Evolutionary conservation across 2,797 vertebrate species (phyloP), one percentile per base, ranked within the genome.

Genomic region (Amazona ochrocephala): DNA sequence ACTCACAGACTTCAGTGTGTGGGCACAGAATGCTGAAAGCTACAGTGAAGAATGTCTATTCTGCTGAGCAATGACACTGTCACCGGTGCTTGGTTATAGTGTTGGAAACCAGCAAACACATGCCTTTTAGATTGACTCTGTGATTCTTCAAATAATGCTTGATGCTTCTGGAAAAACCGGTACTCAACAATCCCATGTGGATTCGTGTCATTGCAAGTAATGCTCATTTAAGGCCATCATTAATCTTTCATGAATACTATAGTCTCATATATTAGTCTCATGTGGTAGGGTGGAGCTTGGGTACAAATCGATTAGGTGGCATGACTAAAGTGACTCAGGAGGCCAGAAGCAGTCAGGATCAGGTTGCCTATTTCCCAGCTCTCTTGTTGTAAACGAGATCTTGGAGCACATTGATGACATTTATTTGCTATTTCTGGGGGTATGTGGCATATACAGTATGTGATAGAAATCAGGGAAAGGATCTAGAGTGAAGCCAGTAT

Each of bases 91-190:
- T 15, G 24, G 27, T 41, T 51, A 13, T 6, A 24, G 37, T 3
- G 2, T 7, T 26, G 45, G 37, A 17, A 44, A 50, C n/a, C 1
- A 7, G 45, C 29, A 80, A 47, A 75, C 5, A 10, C 1, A 0
- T 5, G 29, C 34, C 56, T 54, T 61, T 80, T 48, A 51, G 29
- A 19, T 19, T 76, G 23, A 71, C 19, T 47, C 47, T 34, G 21
- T 26, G 41, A 71, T 61, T 75, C 29, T 29, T 58, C 45, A 50
- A 54, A 56, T 45, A 42, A 45, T n/a, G 39, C 48, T 62, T 68
- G n/a, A 34, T 73, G 41, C 17, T 85, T 68, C 70, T n/a, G 16
- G 56, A 45, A 44, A 44, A 78, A 17, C 32, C 48, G 58, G 21
- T 37, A 34, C n/a, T 74, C 50, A 45, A 8, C 42, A 41, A 22